These are phyloP conservation scores for Luscinia luscinia DNA, from an alignment of 2,797 vertebrate species.

Conservation along the genomic window DNA sequence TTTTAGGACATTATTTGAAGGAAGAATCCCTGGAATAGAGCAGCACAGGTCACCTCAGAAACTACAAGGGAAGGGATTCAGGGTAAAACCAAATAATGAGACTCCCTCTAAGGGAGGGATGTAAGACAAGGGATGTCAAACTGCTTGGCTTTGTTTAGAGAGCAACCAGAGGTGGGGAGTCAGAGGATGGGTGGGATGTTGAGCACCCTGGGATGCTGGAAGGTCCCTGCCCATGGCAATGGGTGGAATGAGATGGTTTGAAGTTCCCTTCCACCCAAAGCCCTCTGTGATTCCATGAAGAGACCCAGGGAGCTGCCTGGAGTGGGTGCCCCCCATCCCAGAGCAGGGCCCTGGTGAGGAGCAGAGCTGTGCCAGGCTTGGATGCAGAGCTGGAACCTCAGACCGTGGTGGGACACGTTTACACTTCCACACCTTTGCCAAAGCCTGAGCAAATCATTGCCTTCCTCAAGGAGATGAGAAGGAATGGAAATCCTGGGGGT, in stretches of 20 bases:
- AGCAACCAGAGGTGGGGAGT: neutral
- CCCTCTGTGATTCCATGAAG: no score
- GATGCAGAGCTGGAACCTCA: neutral
- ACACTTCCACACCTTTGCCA: neutral
- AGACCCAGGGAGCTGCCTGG: neutral
- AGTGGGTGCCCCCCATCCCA: neutral
- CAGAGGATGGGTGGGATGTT: accelerated
- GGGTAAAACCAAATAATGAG: neutral
- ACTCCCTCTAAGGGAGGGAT: neutral
- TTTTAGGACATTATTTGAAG: neutral
- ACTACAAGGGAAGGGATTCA: neutral
- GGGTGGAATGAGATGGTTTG: accelerated
- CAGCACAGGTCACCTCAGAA: neutral
- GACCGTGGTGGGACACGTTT: accelerated
- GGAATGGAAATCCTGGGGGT: neutral
- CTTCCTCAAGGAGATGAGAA: neutral
- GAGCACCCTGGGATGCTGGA: neutral
- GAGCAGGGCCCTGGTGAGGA: neutral
- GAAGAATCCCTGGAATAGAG: neutral
- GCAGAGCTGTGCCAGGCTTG: neutral
- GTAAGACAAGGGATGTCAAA: neutral
- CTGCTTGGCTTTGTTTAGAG: neutral
- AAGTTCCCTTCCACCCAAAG: neutral
- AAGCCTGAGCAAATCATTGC: neutral
- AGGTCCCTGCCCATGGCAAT: neutral